Percentiles rank a stretch among this genome's conserved stretches.
phyloP scores from a whole-genome alignment of 2,797 vertebrate species.

The Coranthus polyacanthus region DNA sequence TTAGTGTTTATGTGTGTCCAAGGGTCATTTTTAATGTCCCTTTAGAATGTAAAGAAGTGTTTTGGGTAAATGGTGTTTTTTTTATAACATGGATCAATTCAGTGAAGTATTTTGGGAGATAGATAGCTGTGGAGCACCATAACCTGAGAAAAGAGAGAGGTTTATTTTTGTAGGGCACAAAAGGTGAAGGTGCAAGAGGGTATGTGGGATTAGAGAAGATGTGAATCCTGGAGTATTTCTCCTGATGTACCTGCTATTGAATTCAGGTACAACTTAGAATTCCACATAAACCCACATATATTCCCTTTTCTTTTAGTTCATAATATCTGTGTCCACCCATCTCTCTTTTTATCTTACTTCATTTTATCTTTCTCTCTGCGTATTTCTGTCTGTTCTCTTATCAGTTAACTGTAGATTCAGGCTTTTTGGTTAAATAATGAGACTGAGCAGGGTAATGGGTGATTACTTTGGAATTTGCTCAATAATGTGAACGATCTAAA shows the following conservation, averaged over 20 bases:
- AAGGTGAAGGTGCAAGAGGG: constrained; percentile 24
- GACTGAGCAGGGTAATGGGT: constrained; percentile 33
- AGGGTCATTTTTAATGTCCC: not conserved
- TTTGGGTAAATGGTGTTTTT: too few species aligned
- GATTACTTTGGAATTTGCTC: constrained; percentile 47
- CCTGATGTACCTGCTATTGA: constrained; percentile 7
- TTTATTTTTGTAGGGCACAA: constrained; percentile 4
- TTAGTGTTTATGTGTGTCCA: not conserved
- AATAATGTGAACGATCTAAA: constrained; percentile 48
- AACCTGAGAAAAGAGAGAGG: constrained; percentile 3
- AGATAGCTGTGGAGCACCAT: constrained; percentile 5
- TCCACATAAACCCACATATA: constrained; percentile 26
- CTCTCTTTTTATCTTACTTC: not conserved
- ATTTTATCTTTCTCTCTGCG: not conserved
- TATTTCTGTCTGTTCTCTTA: constrained; percentile 12
- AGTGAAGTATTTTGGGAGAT: constrained; percentile 17
- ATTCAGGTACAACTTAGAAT: constrained; percentile 23
- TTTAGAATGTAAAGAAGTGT: not conserved
- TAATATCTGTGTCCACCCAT: not conserved
- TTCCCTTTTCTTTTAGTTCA: constrained; percentile 11
- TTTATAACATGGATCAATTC: too few species aligned
- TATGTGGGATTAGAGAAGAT: constrained; percentile 7
- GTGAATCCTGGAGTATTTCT: constrained; percentile 27
- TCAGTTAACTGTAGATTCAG: constrained; percentile 16
- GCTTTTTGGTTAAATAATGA: constrained; percentile 39